phyloP scores from a whole-genome alignment of 2,113 vertebrate species.

The Sphaerodactylus townsendi region DNA sequence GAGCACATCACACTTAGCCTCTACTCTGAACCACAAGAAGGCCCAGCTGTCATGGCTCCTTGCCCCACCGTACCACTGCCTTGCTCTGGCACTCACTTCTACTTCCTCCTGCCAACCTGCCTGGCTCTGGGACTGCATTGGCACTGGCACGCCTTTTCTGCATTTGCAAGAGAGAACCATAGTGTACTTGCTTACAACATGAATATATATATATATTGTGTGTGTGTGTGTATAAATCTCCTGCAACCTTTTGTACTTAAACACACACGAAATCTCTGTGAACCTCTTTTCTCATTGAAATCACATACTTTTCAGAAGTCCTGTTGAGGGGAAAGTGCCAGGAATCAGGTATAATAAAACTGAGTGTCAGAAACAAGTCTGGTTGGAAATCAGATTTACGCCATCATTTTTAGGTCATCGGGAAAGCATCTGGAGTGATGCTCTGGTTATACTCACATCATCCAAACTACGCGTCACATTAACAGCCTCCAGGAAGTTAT shows the following conservation, averaged over 20 bases:
- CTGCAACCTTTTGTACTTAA: constrained; percentile 26
- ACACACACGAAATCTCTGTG: constrained; percentile 38
- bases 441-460: constrained; percentile 94
- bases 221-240: no score
- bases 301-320: constrained; percentile 47
- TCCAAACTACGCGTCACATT: constrained; percentile 94
- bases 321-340: constrained; percentile 45
- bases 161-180: constrained; percentile 2
- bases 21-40: neutral
- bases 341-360: constrained; percentile 63
- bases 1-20: neutral
- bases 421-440: constrained; percentile 91
- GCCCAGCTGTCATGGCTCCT: neutral
- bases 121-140: no score
- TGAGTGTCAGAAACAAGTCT: constrained; percentile 71
- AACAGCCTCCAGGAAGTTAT: constrained; percentile 95
- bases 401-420: constrained; percentile 90
- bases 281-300: constrained; percentile 58
- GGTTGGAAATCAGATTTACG: constrained; percentile 73
- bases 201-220: no score
- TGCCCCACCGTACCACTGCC: neutral
- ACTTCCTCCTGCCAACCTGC: neutral
- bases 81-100: no score
- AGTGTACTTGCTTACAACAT: neutral
- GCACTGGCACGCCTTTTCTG: neutral